A percentile compares a stretch with the other conserved stretches of the same genome.
These are phyloP conservation scores for Tupaia tana DNA, from an alignment of 2,113 vertebrate genomes.

Conservation along the genomic window DNA sequence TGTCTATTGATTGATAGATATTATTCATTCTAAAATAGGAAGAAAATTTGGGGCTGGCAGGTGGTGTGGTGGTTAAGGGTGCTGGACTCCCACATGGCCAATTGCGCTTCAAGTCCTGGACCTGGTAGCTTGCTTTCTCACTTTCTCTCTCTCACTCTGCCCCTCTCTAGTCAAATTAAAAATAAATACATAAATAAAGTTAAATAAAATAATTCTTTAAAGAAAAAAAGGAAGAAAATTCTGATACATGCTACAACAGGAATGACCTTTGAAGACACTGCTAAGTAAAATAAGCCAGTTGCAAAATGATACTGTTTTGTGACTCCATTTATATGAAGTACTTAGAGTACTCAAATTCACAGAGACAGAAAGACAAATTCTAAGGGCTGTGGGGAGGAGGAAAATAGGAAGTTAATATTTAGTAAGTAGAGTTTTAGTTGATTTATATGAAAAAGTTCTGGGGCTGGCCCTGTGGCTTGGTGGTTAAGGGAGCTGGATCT, in stretches of 20 bases:
- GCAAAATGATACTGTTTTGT: neutral
- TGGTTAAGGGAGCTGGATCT: too few species aligned
- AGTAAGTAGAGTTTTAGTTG: neutral
- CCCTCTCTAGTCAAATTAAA: too few species aligned
- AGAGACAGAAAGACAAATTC: neutral
- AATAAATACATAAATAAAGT: too few species aligned
- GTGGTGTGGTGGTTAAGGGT: too few species aligned
- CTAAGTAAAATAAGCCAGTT: neutral
- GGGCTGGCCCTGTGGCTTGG: neutral
- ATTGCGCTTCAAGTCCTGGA: too few species aligned
- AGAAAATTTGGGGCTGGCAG: neutral
- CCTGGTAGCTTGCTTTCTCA: too few species aligned
- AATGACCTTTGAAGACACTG: neutral
- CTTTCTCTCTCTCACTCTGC: too few species aligned
- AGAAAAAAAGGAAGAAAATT: slow-evolving; percentile 1
- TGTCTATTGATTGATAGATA: neutral
- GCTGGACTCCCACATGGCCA: too few species aligned
- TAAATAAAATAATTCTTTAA: too few species aligned
- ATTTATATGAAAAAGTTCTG: neutral
- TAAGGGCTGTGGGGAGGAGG: neutral
- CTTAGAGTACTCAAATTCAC: neutral
- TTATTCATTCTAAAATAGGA: slow-evolving; percentile 24
- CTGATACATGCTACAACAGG: neutral
- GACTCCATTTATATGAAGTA: neutral
- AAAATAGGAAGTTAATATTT: neutral